Evolutionary conservation across 1,140 invertebrate species (phyloP).

Genomic region (Drosophila athabasca): DNA sequence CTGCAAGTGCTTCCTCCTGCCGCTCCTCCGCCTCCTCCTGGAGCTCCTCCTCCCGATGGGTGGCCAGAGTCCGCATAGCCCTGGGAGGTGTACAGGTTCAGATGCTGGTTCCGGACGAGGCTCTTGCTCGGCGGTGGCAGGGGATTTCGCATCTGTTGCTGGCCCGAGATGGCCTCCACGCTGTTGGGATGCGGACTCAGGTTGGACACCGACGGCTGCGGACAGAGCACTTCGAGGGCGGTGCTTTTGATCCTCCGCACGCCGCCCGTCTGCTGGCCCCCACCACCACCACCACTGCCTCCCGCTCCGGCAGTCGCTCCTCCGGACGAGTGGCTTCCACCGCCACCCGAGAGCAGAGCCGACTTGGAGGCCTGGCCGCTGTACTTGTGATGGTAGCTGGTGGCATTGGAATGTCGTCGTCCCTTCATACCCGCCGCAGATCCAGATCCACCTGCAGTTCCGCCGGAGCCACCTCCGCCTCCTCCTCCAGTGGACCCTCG

Average conservation of each 20-base stretch:
- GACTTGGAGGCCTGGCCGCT: conserved; percentile 45
- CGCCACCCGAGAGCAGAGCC: conserved; percentile 20
- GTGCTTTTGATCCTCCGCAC: conserved; percentile 88
- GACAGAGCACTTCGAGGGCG: conserved; percentile 87
- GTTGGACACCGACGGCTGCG: conserved; percentile 86
- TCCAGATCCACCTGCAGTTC: conserved; percentile 26
- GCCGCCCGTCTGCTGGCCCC: conserved; percentile 2
- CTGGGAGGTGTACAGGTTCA: conserved; percentile 86
- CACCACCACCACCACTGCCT: conserved; percentile 21
- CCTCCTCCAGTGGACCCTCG: conserved; percentile 2
- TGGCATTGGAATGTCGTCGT: conserved; percentile 87
- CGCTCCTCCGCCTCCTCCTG: conserved; percentile 54
- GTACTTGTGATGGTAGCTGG: conserved; percentile 67
- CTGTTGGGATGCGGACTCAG: conserved; percentile 88
- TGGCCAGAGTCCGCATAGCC: conserved; percentile 34
- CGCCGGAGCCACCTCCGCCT: conserved; percentile 11
- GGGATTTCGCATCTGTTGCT: conserved; percentile 86
- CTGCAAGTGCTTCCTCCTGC: conserved; percentile 53
- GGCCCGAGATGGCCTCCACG: conserved; percentile 87
- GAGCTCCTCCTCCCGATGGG: conserved; percentile 53
- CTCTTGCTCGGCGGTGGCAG: conserved; percentile 87
- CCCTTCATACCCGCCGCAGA: conserved; percentile 59
- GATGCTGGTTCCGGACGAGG: conserved; percentile 87
- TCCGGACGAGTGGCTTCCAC: conserved; percentile 37
- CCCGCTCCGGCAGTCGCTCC: not conserved